Percentiles rank a stretch among this genome's conserved stretches.
phyloP scores from a whole-genome alignment of 2,888 invertebrate species.

The Lasioglossum leucozonium region DNA sequence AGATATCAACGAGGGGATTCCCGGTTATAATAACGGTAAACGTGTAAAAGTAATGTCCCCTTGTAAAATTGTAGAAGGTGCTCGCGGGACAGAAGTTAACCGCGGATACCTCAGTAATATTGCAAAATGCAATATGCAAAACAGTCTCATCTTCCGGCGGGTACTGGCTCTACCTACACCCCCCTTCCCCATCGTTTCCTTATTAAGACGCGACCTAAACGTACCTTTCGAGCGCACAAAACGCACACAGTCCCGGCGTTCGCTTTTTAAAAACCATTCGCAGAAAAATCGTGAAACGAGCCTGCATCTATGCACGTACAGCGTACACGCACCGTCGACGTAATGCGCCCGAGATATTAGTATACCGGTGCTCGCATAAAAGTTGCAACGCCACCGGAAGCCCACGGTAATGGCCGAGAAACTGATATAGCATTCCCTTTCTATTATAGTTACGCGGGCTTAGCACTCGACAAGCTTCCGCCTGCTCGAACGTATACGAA shows the following conservation, averaged over 20 bases:
- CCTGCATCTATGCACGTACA: neutral
- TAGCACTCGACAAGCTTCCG: neutral
- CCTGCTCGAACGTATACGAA: no score
- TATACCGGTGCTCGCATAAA: neutral
- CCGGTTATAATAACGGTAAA: neutral
- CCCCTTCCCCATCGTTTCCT: no score
- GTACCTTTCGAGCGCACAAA: no score
- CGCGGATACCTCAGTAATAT: neutral
- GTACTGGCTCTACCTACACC: neutral
- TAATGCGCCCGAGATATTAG: neutral
- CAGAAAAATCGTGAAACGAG: neutral
- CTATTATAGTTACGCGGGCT: neutral
- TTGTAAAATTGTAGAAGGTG: neutral
- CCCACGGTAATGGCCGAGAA: neutral
- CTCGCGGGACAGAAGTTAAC: neutral
- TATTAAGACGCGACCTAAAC: neutral
- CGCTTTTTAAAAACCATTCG: neutral
- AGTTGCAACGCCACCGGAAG: neutral
- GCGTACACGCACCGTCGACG: neutral
- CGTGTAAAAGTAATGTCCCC: neutral
- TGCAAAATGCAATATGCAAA: neutral
- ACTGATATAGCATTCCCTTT: conserved; percentile 4
- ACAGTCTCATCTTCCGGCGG: neutral
- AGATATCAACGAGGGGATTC: neutral
- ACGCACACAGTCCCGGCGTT: neutral